Conservation (phyloP, 2,113 vertebrate species). For the Scomber colias region DNA sequence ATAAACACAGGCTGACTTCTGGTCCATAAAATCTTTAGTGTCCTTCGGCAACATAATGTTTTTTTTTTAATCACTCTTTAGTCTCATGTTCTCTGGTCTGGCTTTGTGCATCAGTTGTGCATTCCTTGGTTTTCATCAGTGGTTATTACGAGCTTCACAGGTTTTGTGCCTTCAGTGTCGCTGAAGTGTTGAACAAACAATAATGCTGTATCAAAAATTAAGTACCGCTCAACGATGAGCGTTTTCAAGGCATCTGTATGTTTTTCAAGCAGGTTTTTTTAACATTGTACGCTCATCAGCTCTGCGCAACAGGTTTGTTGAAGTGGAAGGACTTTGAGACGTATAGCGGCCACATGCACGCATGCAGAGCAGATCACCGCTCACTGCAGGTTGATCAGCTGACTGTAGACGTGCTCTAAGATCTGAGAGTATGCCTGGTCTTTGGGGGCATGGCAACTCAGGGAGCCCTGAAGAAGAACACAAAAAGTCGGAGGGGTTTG, state of each 20-base stretch:
- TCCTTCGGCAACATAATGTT: not conserved
- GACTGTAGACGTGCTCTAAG: constrained; percentile 92
- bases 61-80: not conserved
- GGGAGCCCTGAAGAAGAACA: constrained; percentile 86
- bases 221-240: constrained; percentile 10
- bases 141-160: constrained; percentile 30
- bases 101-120: constrained; percentile 4
- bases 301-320: not conserved
- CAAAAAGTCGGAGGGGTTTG: not conserved
- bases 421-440: constrained; percentile 92
- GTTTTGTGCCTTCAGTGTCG: constrained; percentile 7
- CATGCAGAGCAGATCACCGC: not conserved
- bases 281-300: constrained; percentile 12
- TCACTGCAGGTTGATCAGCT: constrained; percentile 85
- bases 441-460: constrained; percentile 93
- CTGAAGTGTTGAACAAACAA: not conserved
- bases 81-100: constrained; percentile 4
- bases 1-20: constrained; percentile 16
- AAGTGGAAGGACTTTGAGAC: constrained; percentile 1
- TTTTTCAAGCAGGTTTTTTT: constrained; percentile 54
- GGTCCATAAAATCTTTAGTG: constrained; percentile 18
- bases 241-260: constrained; percentile 60
- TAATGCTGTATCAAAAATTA: constrained; percentile 35
- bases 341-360: not conserved
- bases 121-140: not conserved